Conservation (phyloP, 2,888 invertebrate genomes). For the Drosophila lutescens region DNA sequence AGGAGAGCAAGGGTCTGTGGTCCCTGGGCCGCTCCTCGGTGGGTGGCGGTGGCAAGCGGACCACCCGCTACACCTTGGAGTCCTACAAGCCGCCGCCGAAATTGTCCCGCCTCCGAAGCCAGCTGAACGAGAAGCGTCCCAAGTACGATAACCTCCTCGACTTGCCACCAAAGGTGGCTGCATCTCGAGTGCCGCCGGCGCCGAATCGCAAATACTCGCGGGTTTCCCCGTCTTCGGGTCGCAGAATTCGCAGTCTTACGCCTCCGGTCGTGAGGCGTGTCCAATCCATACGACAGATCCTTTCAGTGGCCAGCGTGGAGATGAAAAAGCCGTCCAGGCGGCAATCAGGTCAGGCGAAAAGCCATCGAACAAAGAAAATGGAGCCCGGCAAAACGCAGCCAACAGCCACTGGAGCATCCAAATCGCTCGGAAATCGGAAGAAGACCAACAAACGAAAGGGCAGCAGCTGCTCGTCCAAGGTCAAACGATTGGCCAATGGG, state of each 20-base stretch:
- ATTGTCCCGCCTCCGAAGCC: slow-evolving; percentile 9
- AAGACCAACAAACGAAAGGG: not conserved
- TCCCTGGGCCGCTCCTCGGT: slow-evolving; percentile 41
- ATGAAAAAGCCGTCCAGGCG: not conserved
- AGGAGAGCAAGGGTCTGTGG: slow-evolving; percentile 64
- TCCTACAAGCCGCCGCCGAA: slow-evolving; percentile 54
- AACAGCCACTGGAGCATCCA: too few species aligned
- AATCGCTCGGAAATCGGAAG: not conserved
- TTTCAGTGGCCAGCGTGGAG: not conserved
- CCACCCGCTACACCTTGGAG: slow-evolving; percentile 51
- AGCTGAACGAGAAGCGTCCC: slow-evolving; percentile 18
- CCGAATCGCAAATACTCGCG: slow-evolving; percentile 3
- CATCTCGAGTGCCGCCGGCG: slow-evolving; percentile 2
- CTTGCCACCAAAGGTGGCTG: slow-evolving; percentile 18
- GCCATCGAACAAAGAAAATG: not conserved
- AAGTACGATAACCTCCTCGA: slow-evolving; percentile 31
- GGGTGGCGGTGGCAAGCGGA: slow-evolving; percentile 21
- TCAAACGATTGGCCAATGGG: not conserved
- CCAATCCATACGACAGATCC: not conserved
- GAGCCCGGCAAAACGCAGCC: not conserved
- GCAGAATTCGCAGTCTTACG: slow-evolving; percentile 11
- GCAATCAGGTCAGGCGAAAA: not conserved
- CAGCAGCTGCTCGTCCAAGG: not conserved
- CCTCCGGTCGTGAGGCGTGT: not conserved
- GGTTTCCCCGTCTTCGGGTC: slow-evolving; percentile 13